A percentile compares a stretch with the other conserved stretches of the same genome.
phyloP scores from a whole-genome alignment of 2,797 vertebrate genomes.

The Lycodopsis pacificus region DNA sequence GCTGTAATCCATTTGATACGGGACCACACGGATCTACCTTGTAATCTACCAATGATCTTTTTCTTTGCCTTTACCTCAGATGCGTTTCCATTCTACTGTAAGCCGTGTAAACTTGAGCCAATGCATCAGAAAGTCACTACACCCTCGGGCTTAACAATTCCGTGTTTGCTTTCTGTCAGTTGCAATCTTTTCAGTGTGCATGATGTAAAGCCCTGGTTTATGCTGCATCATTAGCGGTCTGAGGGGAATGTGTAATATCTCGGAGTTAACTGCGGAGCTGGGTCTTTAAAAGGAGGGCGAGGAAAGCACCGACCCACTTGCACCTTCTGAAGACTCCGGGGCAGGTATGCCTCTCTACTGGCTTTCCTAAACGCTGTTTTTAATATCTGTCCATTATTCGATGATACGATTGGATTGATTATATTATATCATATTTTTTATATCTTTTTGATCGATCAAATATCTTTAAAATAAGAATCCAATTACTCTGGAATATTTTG shows the following conservation, averaged over 20 bases:
- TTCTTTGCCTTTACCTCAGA: constrained; percentile 54
- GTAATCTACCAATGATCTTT: constrained; percentile 23
- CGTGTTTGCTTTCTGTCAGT: constrained; percentile 58
- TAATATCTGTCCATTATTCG: background rate
- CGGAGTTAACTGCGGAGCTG: background rate
- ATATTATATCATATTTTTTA: background rate
- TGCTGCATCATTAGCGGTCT: constrained; percentile 10
- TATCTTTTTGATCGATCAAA: background rate
- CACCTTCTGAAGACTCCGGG: constrained; percentile 6
- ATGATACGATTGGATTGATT: background rate
- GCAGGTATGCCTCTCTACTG: constrained; percentile 52
- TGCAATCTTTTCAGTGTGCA: background rate
- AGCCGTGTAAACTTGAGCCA: constrained; percentile 39
- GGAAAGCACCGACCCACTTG: constrained; percentile 27
- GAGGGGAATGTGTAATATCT: constrained; percentile 2
- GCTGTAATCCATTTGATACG: constrained; percentile 49
- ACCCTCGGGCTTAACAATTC: constrained; percentile 39
- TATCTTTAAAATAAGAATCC: background rate
- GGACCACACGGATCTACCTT: constrained; percentile 9
- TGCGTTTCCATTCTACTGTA: constrained; percentile 17
- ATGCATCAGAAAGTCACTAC: constrained; percentile 43
- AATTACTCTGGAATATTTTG: background rate
- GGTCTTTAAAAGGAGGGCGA: constrained; percentile 59
- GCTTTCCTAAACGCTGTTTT: background rate
- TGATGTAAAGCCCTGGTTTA: constrained; percentile 9